phyloP scores from a whole-genome alignment of 2,888 invertebrate species.

The Brenthis hecate region DNA sequence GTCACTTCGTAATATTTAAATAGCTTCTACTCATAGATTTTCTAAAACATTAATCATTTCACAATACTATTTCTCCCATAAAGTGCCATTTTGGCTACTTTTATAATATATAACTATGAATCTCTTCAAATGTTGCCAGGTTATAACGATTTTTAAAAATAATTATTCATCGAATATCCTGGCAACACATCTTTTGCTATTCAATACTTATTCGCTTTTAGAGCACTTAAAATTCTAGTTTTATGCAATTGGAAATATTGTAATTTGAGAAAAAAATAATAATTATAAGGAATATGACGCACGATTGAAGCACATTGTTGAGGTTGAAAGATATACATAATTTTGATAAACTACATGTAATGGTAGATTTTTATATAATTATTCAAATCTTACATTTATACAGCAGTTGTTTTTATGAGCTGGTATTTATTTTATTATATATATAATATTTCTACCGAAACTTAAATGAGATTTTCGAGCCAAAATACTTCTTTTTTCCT shows the following conservation, averaged over 20 bases:
- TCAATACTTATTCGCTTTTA: slow-evolving; percentile 2
- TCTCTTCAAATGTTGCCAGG: slow-evolving; percentile 12
- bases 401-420: too few species aligned
- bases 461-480: too few species aligned
- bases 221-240: slow-evolving; percentile 14
- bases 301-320: slow-evolving; percentile 15
- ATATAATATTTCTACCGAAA: too few species aligned
- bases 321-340: neutral
- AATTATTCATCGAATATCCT: neutral
- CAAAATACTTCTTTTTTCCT: too few species aligned
- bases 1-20: too few species aligned
- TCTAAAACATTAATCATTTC: slow-evolving; percentile 38
- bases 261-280: neutral
- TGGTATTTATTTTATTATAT: too few species aligned
- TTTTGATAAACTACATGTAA: slow-evolving; percentile 5
- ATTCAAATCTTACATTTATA: neutral
- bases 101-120: slow-evolving; percentile 16
- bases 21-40: neutral
- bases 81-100: slow-evolving; percentile 57
- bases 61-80: slow-evolving; percentile 54
- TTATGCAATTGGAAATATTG: slow-evolving; percentile 1
- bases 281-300: slow-evolving; percentile 14
- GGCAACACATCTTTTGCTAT: slow-evolving; percentile 4
- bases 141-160: neutral
- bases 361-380: slow-evolving; percentile 6